Evolutionary conservation across 64 coral and sea anemone species (phyloP).

Genomic region (Orbicella faveolata): DNA sequence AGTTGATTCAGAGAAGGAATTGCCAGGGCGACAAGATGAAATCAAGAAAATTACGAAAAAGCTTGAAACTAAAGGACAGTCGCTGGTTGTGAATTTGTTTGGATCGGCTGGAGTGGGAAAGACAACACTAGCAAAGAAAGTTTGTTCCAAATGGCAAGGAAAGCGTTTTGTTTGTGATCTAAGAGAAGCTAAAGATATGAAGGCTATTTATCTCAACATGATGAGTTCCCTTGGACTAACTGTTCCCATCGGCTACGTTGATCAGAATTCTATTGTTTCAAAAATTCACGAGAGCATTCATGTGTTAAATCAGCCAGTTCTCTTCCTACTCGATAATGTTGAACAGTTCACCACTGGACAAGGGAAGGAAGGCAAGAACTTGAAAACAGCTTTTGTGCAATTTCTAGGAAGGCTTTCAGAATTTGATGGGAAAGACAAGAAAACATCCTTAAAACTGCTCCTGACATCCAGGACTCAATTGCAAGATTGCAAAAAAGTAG

Average conservation of each 20-base stretch:
- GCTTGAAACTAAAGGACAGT: neutral
- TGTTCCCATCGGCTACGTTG: too few species aligned
- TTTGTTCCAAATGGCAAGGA: neutral
- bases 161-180: too few species aligned
- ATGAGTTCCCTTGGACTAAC: neutral
- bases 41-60: neutral
- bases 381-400: too few species aligned
- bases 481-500: neutral
- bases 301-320: neutral
- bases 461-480: slow-evolving; percentile 7
- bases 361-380: too few species aligned
- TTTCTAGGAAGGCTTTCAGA: too few species aligned
- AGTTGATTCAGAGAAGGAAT: neutral
- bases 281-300: neutral
- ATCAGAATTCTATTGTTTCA: neutral
- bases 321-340: slow-evolving; percentile 15
- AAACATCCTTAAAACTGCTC: neutral
- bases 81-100: neutral
- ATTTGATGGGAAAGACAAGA: neutral
- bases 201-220: neutral
- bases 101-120: neutral
- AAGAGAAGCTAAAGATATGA: neutral
- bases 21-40: neutral
- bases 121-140: neutral
- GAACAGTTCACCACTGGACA: neutral